Evolutionary conservation across 2,797 vertebrate species (phyloP).

Genomic region (Carduelis carduelis): DNA sequence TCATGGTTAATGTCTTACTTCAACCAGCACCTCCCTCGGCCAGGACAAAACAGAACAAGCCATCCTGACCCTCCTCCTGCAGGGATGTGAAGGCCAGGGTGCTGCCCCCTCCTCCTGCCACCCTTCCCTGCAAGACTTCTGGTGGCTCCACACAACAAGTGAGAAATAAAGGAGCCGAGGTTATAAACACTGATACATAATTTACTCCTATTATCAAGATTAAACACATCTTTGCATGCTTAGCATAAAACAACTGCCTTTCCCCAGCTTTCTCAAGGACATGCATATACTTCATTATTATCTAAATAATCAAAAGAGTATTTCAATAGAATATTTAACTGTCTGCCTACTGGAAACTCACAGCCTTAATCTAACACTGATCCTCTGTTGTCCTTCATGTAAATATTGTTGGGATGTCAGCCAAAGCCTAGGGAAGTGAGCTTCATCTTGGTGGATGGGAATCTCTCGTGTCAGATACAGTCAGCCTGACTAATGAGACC

Average conservation of each 20-base stretch:
- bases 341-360: slow-evolving; percentile 62
- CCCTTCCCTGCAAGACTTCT: background rate
- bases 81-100: background rate
- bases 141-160: background rate
- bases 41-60: background rate
- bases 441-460: slow-evolving; percentile 77
- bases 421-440: slow-evolving; percentile 78
- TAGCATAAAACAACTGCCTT: slow-evolving; percentile 50
- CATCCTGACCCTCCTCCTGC: accelerated
- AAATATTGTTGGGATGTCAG: slow-evolving; percentile 79
- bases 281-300: slow-evolving; percentile 56
- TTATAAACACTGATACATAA: slow-evolving; percentile 60
- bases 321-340: slow-evolving; percentile 64
- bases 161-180: slow-evolving; percentile 5
- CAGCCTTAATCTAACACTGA: slow-evolving; percentile 61
- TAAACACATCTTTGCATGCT: slow-evolving; percentile 63
- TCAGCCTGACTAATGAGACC: slow-evolving; percentile 88
- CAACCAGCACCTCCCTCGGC: background rate
- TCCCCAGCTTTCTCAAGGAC: slow-evolving; percentile 61
- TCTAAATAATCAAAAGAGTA: slow-evolving; percentile 55
- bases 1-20: accelerated
- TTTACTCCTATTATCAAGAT: slow-evolving; percentile 68
- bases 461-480: slow-evolving; percentile 88
- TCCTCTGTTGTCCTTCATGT: slow-evolving; percentile 68
- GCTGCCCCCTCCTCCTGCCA: background rate